A percentile compares a stretch with the other conserved stretches of the same genome.
Evolutionary conservation across 2,888 invertebrate species (phyloP).

Genomic region (Azorinus chamasolen): DNA sequence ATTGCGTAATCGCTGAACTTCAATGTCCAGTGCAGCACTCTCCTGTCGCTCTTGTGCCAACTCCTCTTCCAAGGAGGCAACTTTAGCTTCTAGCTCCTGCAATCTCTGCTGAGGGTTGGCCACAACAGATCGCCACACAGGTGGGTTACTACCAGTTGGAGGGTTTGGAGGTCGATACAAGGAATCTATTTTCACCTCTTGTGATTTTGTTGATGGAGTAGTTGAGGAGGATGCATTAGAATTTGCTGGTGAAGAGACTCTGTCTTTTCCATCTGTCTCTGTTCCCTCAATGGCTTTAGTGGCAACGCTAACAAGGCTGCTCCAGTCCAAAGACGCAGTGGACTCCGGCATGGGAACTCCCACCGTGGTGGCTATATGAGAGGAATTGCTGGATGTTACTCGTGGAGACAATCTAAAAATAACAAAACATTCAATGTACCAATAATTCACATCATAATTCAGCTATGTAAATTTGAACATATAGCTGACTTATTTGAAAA

Average conservation of each 20-base stretch:
- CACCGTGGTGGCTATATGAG: slow-evolving; percentile 33
- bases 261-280: slow-evolving; percentile 32
- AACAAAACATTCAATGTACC: not conserved
- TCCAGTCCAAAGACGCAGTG: slow-evolving; percentile 92
- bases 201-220: slow-evolving; percentile 31
- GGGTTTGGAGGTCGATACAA: slow-evolving; percentile 59
- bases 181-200: slow-evolving; percentile 52
- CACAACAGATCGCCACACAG: slow-evolving; percentile 75
- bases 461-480: not conserved
- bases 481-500: too few relatives aligned
- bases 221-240: slow-evolving; percentile 37
- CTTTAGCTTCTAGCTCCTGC: slow-evolving; percentile 81
- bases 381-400: slow-evolving; percentile 48
- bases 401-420: slow-evolving; percentile 82
- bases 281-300: slow-evolving; percentile 90
- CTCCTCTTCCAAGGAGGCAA: slow-evolving; percentile 80
- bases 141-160: slow-evolving; percentile 57
- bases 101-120: slow-evolving; percentile 78
- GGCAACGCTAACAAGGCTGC: slow-evolving; percentile 92
- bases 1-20: slow-evolving; percentile 91
- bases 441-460: not conserved
- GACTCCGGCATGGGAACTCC: slow-evolving; percentile 89
- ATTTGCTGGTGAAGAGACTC: slow-evolving; percentile 42
- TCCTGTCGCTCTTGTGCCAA: slow-evolving; percentile 83
- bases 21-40: slow-evolving; percentile 84